A percentile compares a stretch with the other conserved stretches of the same genome.
Conservation (phyloP, 2,797 vertebrate species). For the Periophthalmus magnuspinnatus region DNA sequence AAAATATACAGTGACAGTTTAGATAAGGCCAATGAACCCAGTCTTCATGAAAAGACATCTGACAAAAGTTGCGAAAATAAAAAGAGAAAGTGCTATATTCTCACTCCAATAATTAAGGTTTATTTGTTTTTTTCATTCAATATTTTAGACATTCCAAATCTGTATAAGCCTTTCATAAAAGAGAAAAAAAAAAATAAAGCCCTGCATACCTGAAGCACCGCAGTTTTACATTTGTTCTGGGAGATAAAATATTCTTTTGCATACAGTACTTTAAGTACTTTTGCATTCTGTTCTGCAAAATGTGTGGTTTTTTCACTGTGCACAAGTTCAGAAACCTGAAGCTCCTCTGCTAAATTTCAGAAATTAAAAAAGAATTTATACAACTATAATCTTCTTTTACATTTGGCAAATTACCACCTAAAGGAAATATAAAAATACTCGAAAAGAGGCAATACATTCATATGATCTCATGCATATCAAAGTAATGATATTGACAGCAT, state of each 20-base stretch:
- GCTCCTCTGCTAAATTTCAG: background rate
- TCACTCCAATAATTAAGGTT: slow-evolving; percentile 61
- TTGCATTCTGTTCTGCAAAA: slow-evolving; percentile 36
- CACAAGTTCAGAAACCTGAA: slow-evolving; percentile 38
- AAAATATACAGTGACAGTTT: slow-evolving; percentile 61
- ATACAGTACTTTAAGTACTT: slow-evolving; percentile 43
- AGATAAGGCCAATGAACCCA: slow-evolving; percentile 29
- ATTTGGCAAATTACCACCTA: slow-evolving; percentile 47
- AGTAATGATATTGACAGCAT: slow-evolving; percentile 25
- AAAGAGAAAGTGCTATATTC: slow-evolving; percentile 15
- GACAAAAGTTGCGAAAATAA: background rate
- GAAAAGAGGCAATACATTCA: slow-evolving; percentile 59
- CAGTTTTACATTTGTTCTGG: slow-evolving; percentile 38
- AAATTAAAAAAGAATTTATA: background rate
- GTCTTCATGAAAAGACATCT: background rate
- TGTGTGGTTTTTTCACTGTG: slow-evolving; percentile 27
- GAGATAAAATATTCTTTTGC: slow-evolving; percentile 57
- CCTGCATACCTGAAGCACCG: slow-evolving; percentile 68
- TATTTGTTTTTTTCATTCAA: slow-evolving; percentile 50
- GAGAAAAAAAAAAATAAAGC: slow-evolving; percentile 42
- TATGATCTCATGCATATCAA: slow-evolving; percentile 52
- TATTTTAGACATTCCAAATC: slow-evolving; percentile 49
- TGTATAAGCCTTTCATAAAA: slow-evolving; percentile 43
- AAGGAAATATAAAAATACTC: slow-evolving; percentile 33
- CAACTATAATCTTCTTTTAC: slow-evolving; percentile 16